Conservation (phyloP, 2,888 invertebrate genomes). For the Caenorhabditis drosophilae region DNA sequence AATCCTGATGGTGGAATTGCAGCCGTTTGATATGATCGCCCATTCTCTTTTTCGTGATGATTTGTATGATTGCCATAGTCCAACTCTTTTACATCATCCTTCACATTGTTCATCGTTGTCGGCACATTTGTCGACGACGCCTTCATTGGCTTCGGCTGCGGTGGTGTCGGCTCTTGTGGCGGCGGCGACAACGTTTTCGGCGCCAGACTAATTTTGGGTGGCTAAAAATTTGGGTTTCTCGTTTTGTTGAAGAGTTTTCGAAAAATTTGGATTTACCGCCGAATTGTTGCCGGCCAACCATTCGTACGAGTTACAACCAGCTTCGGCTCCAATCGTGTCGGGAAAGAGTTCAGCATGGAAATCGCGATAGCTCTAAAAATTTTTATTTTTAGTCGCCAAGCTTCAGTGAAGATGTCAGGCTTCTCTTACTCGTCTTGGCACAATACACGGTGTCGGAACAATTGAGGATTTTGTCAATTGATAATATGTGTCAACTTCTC, state of each 20-base stretch:
- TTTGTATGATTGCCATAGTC: slow-evolving; percentile 22
- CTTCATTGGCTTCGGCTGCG: slow-evolving; percentile 22
- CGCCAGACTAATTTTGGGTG: slow-evolving; percentile 39
- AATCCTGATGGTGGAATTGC: neutral
- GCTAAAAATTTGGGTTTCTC: slow-evolving; percentile 6
- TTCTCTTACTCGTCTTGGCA: slow-evolving; percentile 81
- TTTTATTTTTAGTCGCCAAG: slow-evolving; percentile 3
- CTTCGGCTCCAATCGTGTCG: slow-evolving; percentile 82
- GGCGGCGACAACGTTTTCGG: slow-evolving; percentile 44
- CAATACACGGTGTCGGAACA: slow-evolving; percentile 91
- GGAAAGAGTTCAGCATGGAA: slow-evolving; percentile 93
- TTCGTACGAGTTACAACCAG: slow-evolving; percentile 80
- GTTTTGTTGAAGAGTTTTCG: neutral
- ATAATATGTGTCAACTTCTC: slow-evolving; percentile 89
- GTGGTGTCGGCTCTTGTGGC: slow-evolving; percentile 50
- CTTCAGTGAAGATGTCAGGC: neutral
- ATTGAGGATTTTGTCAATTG: slow-evolving; percentile 85
- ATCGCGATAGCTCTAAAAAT: slow-evolving; percentile 84
- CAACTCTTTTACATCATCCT: slow-evolving; percentile 32
- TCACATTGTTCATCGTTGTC: slow-evolving; percentile 2
- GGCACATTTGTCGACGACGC: slow-evolving; percentile 7
- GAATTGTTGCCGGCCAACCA: slow-evolving; percentile 83
- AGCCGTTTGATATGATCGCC: slow-evolving; percentile 2
- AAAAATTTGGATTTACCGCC: slow-evolving; percentile 51
- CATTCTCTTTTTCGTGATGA: slow-evolving; percentile 37